Evolutionary conservation across 1,140 invertebrate genomes (phyloP).

Genomic region (Ectropis grisescens): DNA sequence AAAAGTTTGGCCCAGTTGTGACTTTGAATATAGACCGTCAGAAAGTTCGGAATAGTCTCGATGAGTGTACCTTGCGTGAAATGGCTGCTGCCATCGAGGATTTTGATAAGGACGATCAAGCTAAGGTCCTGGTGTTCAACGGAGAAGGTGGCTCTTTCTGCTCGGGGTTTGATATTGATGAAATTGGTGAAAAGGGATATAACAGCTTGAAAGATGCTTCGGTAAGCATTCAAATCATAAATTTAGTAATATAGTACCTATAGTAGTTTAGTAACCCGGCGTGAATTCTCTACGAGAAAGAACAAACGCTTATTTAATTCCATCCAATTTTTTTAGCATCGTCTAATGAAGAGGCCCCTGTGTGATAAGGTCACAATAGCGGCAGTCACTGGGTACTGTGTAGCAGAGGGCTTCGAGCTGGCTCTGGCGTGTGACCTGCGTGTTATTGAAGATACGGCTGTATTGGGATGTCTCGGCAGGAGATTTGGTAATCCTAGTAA

Average conservation of each 20-base stretch:
- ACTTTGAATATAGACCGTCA: conserved; percentile 91
- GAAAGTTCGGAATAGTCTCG: conserved; percentile 84
- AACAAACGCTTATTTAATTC: too few relatives aligned
- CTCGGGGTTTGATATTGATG: conserved; percentile 87
- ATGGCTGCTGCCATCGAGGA: conserved; percentile 79
- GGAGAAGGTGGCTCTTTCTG: conserved; percentile 93
- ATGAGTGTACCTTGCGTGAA: conserved; percentile 75
- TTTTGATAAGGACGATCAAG: conserved; percentile 83
- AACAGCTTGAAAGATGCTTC: conserved; percentile 60
- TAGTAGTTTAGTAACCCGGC: too few relatives aligned
- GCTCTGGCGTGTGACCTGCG: conserved; percentile 92
- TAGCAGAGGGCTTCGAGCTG: conserved; percentile 91
- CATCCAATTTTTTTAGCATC: conserved; percentile 51
- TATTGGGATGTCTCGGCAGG: conserved; percentile 86
- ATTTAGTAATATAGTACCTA: too few relatives aligned
- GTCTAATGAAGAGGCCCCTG: conserved; percentile 62
- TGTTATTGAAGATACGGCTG: conserved; percentile 86
- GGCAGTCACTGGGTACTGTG: conserved; percentile 88
- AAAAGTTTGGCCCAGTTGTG: conserved; percentile 75
- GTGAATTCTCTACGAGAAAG: too few relatives aligned
- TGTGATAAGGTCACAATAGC: conserved; percentile 89
- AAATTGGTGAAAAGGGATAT: conserved; percentile 72
- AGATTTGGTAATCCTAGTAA: conserved; percentile 84
- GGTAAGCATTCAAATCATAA: conserved; percentile 29
- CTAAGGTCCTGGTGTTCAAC: conserved; percentile 83